phyloP scores from a whole-genome alignment of 2,888 invertebrate species.

The Helleia helle region DNA sequence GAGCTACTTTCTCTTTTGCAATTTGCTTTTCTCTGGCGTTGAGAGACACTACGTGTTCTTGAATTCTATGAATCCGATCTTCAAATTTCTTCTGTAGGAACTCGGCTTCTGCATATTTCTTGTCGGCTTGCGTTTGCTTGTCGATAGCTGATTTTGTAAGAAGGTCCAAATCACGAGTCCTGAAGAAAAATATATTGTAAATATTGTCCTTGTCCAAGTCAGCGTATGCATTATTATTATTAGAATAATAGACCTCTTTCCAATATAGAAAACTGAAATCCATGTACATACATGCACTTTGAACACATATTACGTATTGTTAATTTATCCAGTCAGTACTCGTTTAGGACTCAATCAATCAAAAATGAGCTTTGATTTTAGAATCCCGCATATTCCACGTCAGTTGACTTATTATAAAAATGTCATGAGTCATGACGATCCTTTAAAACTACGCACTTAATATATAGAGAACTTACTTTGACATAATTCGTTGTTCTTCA shows the following conservation, averaged over 20 bases:
- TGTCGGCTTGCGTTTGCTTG: slow-evolving; percentile 74
- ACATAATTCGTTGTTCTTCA: slow-evolving; percentile 55
- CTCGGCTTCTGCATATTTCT: slow-evolving; percentile 71
- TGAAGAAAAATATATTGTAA: slow-evolving; percentile 23
- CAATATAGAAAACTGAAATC: too few species aligned
- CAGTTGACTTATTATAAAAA: too few species aligned
- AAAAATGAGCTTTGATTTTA: too few species aligned
- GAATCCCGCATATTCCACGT: too few species aligned
- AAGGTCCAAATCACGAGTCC: slow-evolving; percentile 64
- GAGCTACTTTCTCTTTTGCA: slow-evolving; percentile 73
- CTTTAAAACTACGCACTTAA: neutral
- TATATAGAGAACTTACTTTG: slow-evolving; percentile 43
- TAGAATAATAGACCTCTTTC: too few species aligned
- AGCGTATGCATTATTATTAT: too few species aligned
- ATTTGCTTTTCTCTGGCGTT: slow-evolving; percentile 74
- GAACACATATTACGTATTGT: too few species aligned
- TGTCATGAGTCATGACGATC: neutral
- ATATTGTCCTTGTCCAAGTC: too few species aligned
- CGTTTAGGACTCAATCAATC: too few species aligned
- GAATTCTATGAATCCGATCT: slow-evolving; percentile 70
- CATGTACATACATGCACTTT: too few species aligned
- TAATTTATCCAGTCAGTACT: too few species aligned
- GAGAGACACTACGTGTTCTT: slow-evolving; percentile 70
- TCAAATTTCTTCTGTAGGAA: slow-evolving; percentile 70
- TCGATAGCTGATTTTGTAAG: slow-evolving; percentile 72